A percentile compares a stretch with the other conserved stretches of the same genome.
phyloP scores from a whole-genome alignment of 2,113 vertebrate species.

The Formicarius rufipectus region DNA sequence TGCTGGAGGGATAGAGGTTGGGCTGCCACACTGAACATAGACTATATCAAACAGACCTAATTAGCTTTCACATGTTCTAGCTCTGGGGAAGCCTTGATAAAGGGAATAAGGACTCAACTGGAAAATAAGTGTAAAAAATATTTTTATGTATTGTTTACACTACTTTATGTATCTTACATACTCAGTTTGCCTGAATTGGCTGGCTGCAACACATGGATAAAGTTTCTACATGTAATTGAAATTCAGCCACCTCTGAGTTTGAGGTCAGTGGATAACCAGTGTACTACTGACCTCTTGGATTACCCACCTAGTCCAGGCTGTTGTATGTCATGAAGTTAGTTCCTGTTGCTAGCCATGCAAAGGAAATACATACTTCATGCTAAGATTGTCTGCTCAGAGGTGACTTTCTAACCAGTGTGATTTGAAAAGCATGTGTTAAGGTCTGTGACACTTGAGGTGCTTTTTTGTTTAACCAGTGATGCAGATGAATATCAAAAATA shows the following conservation, averaged over 20 bases:
- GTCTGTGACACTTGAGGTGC: neutral
- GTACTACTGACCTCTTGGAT: neutral
- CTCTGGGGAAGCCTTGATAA: neutral
- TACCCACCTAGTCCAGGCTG: neutral
- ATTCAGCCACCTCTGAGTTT: neutral
- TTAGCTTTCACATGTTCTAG: neutral
- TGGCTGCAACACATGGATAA: neutral
- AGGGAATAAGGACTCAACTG: neutral
- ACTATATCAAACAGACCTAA: neutral
- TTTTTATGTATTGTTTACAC: neutral
- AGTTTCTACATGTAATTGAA: neutral
- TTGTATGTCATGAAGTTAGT: neutral
- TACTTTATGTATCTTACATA: neutral
- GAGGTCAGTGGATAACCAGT: neutral
- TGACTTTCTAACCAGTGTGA: neutral
- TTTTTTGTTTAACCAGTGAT: neutral
- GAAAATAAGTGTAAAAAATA: neutral
- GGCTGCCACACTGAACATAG: neutral
- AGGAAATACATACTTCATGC: neutral
- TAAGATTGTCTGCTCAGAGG: neutral
- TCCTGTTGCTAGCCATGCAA: neutral
- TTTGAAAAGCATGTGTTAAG: neutral
- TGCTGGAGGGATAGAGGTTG: neutral
- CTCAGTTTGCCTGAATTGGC: neutral
- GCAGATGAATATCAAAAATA: neutral